Base-by-base conservation (phyloP, 2,888 invertebrate genomes). In the Scaptomyza reducta region DNA sequence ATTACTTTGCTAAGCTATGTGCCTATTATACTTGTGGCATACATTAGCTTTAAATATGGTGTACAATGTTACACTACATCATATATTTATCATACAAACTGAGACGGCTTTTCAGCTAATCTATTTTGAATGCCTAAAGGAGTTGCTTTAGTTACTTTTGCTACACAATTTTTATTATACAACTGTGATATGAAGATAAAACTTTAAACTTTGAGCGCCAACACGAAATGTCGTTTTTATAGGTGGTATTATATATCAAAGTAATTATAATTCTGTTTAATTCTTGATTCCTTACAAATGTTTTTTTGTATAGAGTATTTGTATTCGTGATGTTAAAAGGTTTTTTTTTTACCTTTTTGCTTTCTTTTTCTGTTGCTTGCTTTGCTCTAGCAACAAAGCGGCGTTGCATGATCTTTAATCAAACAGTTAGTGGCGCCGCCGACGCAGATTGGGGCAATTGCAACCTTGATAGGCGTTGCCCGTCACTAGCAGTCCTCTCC, bases 391-490 rank as follows among this genome's bases (percentile, higher is more conserved):
- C 35, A 60, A 25, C 50, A 10, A 33, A 18, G n/a, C 18, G 45
- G 57, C 55, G 53, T 76, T 70, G 63, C 70, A 63, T 64, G 68
- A 77, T 76, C 76, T 72, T 74, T 76, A 82, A 82, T 85, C 86
- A 85, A 82, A 85, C 77, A 73, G 79, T 85, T 77, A 70, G 70
- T 50, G 82, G 73, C 68, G 85, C 87, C 86, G 82, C 86, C 74
- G 69, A 82, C 86, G 79, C 88, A 72, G 69, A 76, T 82, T 87
- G 77, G 29, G 47, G 70, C 70, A 71, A 74, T 69, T 73, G 69
- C 68, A 83, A 74, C 85, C 86, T 87, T 87, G 79, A 81, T 83
- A 73, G 88, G 77, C 83, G 70, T 77, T 59, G 74, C 44, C 47
- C 45, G 49, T 53, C 40, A 14, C 46, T 41, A 3, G 4, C n/a